phyloP scores from a whole-genome alignment of 2,888 invertebrate genomes.

The Orthosia incerta region DNA sequence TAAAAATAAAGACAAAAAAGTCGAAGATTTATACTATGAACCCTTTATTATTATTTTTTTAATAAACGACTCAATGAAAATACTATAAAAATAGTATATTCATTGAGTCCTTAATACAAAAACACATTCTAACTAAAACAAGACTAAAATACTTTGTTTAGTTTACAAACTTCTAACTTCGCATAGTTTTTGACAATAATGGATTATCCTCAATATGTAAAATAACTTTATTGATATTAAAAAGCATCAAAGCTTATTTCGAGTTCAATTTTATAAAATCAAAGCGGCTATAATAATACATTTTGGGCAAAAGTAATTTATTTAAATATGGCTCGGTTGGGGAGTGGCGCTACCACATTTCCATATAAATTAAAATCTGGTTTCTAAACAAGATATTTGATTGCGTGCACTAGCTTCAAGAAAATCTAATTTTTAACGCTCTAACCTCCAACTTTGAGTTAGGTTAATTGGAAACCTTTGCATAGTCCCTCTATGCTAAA shows the following conservation, averaged over 20 bases:
- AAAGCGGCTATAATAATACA: constrained; percentile 53
- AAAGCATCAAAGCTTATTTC: constrained; percentile 29
- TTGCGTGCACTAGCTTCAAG: constrained; percentile 69
- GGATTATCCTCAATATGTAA: neutral
- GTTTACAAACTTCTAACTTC: neutral
- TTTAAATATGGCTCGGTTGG: constrained; percentile 74
- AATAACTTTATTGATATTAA: constrained; percentile 1
- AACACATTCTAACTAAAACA: no score
- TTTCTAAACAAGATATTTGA: constrained; percentile 82
- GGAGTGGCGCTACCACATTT: constrained; percentile 76
- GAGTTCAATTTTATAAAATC: constrained; percentile 48
- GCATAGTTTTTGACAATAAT: neutral
- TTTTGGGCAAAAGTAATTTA: constrained; percentile 72
- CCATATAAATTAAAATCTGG: constrained; percentile 86
- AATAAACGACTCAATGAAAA: no score
- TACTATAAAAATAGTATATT: no score
- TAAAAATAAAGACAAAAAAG: no score
- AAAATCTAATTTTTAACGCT: constrained; percentile 62
- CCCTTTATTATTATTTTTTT: no score
- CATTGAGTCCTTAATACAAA: no score
- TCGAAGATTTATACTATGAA: no score
- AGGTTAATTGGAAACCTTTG: constrained; percentile 54
- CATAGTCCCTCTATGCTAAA: constrained; percentile 2
- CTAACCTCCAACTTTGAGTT: constrained; percentile 43
- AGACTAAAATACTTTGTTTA: neutral